Evolutionary conservation across 2,113 vertebrate genomes (phyloP).

Genomic region (Neotoma lepida): DNA sequence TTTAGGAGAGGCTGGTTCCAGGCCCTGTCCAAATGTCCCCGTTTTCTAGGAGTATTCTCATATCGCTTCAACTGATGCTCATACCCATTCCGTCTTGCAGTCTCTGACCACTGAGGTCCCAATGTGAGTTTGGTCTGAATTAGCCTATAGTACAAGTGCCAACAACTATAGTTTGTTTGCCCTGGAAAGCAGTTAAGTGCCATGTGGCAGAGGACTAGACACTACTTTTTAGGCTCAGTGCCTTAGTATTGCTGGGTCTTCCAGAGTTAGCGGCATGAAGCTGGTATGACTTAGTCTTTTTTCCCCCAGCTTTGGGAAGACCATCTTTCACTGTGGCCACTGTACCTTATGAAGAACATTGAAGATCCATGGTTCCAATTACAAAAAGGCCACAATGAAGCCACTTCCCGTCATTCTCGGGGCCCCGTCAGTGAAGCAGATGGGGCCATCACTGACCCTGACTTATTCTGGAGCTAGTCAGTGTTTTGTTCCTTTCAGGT

Average conservation of each 20-base stretch:
- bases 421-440: neutral
- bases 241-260: neutral
- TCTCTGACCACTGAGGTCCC: neutral
- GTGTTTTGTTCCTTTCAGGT: neutral
- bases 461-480: neutral
- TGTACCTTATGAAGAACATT: neutral
- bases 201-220: neutral
- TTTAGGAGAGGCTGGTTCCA: constrained; percentile 19
- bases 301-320: neutral
- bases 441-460: neutral
- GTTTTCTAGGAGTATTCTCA: neutral
- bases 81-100: neutral
- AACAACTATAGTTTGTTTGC: neutral
- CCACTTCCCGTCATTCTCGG: neutral
- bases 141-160: neutral
- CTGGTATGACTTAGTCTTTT: neutral
- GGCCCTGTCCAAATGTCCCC: neutral
- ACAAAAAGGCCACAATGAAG: neutral
- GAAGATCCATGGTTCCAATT: neutral
- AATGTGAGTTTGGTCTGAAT: neutral
- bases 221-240: neutral
- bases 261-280: neutral
- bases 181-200: neutral
- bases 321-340: neutral
- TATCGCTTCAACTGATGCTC: neutral